Conservation (phyloP, 2,888 invertebrate species). For the Allophyes oxyacanthae region DNA sequence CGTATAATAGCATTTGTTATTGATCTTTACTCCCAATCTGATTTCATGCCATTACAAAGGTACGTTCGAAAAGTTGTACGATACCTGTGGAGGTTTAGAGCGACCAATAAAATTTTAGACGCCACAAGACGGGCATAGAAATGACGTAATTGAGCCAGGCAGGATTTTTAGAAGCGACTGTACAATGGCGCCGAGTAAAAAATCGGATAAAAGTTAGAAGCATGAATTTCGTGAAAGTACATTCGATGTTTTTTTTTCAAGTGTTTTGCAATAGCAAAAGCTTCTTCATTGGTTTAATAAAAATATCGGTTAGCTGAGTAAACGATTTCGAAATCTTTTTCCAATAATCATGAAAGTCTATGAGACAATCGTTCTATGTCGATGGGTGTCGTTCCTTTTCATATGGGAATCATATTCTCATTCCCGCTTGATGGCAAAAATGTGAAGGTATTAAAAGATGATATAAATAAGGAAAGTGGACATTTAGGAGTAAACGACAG, state of each 20-base stretch:
- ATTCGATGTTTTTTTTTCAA: conserved; percentile 48
- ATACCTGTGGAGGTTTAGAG: conserved; percentile 29
- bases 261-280: conserved; percentile 45
- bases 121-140: conserved; percentile 56
- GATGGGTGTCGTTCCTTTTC: conserved; percentile 21
- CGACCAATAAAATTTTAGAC: conserved; percentile 54
- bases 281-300: conserved; percentile 38
- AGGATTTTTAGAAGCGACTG: conserved; percentile 40
- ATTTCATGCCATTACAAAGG: conserved; percentile 13
- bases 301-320: conserved; percentile 45
- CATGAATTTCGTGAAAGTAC: conserved; percentile 53
- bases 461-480: conserved; percentile 58
- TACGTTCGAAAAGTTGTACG: conserved; percentile 22
- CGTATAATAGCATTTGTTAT: conserved; percentile 31
- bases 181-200: conserved; percentile 44
- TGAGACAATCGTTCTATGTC: conserved; percentile 26
- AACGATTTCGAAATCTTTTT: conserved; percentile 39
- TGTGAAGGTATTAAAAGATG: conserved; percentile 22
- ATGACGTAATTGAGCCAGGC: conserved; percentile 53
- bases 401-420: conserved; percentile 25
- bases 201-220: conserved; percentile 45
- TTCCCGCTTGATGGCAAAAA: conserved; percentile 19
- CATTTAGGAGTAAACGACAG: conserved; percentile 61
- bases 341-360: conserved; percentile 43
- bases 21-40: conserved; percentile 18